These are phyloP conservation scores for Mormoops blainvillei DNA, from an alignment of 2,113 vertebrate species.

Conservation along the genomic window DNA sequence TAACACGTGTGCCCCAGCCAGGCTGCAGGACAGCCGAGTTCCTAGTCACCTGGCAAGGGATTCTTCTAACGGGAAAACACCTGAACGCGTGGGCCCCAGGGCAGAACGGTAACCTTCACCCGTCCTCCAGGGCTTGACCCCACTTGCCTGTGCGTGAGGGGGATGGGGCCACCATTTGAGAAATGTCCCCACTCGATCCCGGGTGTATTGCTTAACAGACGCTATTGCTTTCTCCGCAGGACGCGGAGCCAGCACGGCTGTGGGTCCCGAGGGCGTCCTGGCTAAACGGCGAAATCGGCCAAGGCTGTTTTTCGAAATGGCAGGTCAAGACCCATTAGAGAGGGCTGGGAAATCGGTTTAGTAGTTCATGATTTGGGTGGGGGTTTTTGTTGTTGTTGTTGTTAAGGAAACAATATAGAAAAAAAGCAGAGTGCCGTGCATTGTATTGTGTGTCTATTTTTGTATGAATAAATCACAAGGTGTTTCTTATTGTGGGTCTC, in stretches of 20 bases:
- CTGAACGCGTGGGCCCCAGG: not conserved
- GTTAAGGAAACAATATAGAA: not conserved
- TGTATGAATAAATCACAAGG: not conserved
- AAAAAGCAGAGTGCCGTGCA: not conserved
- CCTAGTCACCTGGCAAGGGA: not conserved
- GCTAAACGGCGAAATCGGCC: slow-evolving; percentile 14
- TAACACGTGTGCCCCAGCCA: no score
- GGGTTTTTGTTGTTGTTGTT: no score
- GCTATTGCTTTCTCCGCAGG: not conserved
- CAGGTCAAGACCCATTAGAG: not conserved
- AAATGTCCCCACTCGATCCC: not conserved
- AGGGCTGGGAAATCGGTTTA: slow-evolving; percentile 37
- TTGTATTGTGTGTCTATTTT: no score
- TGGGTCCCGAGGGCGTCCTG: not conserved
- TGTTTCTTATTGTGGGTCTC: not conserved
- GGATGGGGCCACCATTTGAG: no score
- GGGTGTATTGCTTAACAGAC: not conserved
- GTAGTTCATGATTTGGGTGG: not conserved
- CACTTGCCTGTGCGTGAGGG: not conserved
- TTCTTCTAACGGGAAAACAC: not conserved
- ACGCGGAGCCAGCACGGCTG: not conserved
- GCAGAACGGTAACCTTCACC: not conserved
- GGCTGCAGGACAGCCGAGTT: not conserved
- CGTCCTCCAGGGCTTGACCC: not conserved
- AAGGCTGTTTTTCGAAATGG: not conserved